These are phyloP conservation scores for Poeciliopsis turneri DNA, from an alignment of 2,797 vertebrate species.

Conservation along the genomic window DNA sequence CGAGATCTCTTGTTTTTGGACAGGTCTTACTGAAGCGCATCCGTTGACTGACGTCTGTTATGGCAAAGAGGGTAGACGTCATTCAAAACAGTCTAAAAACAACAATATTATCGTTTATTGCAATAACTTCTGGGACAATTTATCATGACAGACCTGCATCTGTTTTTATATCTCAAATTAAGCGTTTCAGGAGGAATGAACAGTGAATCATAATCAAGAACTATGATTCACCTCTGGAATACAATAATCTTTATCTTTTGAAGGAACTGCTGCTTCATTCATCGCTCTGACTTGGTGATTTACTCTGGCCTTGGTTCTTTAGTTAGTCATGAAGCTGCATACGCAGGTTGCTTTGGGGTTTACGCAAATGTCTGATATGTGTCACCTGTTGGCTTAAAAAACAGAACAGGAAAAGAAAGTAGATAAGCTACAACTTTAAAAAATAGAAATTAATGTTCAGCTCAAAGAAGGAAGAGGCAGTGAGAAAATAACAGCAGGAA, in stretches of 20 bases:
- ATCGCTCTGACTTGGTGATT: constrained; percentile 3
- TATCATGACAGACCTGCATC: no score
- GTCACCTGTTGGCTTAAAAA: background rate
- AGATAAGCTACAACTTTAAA: background rate
- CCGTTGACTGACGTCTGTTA: no score
- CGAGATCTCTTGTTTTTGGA: no score
- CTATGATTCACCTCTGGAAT: background rate
- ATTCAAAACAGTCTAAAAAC: no score
- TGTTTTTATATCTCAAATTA: no score
- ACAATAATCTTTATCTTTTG: background rate
- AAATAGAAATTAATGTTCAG: background rate
- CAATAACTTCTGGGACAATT: no score
- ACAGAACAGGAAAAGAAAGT: background rate
- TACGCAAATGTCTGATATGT: background rate
- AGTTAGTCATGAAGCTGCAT: background rate
- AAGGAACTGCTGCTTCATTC: background rate
- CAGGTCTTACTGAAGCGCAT: no score
- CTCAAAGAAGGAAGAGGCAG: background rate
- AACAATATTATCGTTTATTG: no score
- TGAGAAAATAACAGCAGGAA: background rate
- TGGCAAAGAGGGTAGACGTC: no score
- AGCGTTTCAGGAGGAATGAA: background rate
- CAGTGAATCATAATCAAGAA: background rate
- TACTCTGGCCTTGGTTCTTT: background rate
- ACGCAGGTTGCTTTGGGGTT: background rate